These are phyloP conservation scores for Burhinus bistriatus DNA, from an alignment of 2,113 vertebrate species.

Conservation along the genomic window DNA sequence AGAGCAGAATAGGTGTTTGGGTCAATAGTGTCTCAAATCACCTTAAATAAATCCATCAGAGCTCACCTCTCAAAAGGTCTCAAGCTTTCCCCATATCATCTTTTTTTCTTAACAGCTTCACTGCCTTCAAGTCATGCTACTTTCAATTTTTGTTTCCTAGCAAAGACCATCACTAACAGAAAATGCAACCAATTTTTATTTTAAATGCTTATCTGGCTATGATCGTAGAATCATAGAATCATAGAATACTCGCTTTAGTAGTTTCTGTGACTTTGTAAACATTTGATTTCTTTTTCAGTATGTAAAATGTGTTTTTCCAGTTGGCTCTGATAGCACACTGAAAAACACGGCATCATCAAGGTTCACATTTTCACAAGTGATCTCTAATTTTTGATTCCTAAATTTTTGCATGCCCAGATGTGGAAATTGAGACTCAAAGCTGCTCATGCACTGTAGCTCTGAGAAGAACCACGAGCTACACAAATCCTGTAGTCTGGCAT, in stretches of 20 bases:
- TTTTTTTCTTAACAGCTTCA: background rate
- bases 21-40: background rate
- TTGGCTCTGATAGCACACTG: background rate
- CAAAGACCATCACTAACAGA: background rate
- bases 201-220: background rate
- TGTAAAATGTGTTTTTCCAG: background rate
- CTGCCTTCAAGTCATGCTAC: background rate
- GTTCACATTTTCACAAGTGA: background rate
- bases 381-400: background rate
- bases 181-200: background rate
- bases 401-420: background rate
- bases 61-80: background rate
- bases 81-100: background rate
- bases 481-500: background rate
- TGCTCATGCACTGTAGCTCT: background rate
- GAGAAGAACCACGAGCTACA: background rate
- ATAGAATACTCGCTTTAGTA: background rate
- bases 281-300: background rate
- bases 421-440: background rate
- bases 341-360: background rate
- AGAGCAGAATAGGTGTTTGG: background rate
- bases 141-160: background rate
- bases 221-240: background rate
- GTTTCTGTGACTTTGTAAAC: background rate
- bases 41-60: background rate